phyloP scores from a whole-genome alignment of 1,140 invertebrate genomes.

The Neelides sp. region DNA sequence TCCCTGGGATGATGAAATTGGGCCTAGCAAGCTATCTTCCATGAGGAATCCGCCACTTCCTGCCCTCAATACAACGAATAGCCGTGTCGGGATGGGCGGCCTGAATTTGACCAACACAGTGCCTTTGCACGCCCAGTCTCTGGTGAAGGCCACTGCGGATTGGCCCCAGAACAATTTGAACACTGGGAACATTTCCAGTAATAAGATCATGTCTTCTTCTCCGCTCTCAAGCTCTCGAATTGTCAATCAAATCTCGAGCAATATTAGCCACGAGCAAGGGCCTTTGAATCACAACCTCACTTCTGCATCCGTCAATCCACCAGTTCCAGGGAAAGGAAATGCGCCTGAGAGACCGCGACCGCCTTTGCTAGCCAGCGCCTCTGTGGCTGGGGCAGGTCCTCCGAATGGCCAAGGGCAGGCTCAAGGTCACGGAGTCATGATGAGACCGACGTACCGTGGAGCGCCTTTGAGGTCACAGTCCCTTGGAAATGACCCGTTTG shows the following conservation, averaged over 20 bases:
- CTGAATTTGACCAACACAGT: too few species aligned
- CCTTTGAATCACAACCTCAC: too few species aligned
- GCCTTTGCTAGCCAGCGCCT: conserved; percentile 7
- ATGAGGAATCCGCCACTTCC: conserved; percentile 15
- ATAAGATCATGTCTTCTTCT: too few species aligned
- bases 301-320: too few species aligned
- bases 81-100: too few species aligned
- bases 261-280: not conserved
- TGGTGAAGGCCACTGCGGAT: conserved; percentile 5
- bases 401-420: too few species aligned
- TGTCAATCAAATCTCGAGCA: too few species aligned
- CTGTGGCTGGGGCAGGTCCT: conserved; percentile 5
- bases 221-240: too few species aligned
- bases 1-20: conserved; percentile 27
- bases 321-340: not conserved
- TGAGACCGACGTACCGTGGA: conserved; percentile 1
- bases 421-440: too few species aligned
- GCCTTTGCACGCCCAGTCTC: too few species aligned
- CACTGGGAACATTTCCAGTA: too few species aligned
- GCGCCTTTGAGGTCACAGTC: conserved; percentile 21
- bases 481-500: conserved; percentile 29
- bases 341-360: conserved; percentile 1
- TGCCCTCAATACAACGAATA: conserved; percentile 16
- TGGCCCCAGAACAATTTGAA: conserved; percentile 22
- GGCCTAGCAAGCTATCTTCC: not conserved